Percentiles rank a stretch among this genome's conserved stretches.
These are phyloP conservation scores for Pocillopora grandis DNA, from an alignment of 92 coral and sea anemone species.

Conservation along the genomic window DNA sequence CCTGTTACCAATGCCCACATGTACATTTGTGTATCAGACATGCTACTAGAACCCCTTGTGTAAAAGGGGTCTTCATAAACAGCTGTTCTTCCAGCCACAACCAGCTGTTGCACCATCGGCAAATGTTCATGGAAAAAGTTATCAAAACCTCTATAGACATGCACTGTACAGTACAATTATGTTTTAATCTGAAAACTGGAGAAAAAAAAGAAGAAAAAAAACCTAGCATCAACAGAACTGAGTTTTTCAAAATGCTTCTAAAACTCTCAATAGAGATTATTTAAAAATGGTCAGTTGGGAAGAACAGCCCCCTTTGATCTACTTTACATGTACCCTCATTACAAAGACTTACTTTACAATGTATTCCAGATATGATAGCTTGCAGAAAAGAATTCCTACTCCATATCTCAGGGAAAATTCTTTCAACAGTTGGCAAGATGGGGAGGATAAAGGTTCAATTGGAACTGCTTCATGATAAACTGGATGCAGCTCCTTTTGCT, in stretches of 20 bases:
- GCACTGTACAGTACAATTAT: no score
- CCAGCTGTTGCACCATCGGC: no score
- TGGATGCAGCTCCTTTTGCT: constrained; percentile 45
- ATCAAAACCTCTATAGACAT: no score
- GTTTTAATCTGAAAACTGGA: no score
- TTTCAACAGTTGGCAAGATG: constrained; percentile 73
- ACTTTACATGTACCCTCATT: neutral
- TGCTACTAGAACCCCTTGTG: no score
- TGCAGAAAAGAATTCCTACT: constrained; percentile 77
- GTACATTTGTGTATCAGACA: no score
- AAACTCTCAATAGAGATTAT: neutral
- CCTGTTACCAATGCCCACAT: no score
- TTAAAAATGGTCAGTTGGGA: neutral
- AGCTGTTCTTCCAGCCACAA: no score
- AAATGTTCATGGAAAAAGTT: no score
- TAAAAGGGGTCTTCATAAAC: no score
- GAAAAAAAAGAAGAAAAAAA: no score
- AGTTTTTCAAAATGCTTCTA: neutral
- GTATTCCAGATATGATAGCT: constrained; percentile 69
- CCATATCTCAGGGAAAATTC: constrained; percentile 91
- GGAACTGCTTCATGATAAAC: constrained; percentile 73
- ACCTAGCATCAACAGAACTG: no score
- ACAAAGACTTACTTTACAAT: constrained; percentile 70
- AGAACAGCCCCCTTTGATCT: neutral
- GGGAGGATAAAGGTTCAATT: constrained; percentile 71